These are phyloP conservation scores for Clamator glandarius DNA, from an alignment of 2,797 vertebrate genomes.

Conservation along the genomic window DNA sequence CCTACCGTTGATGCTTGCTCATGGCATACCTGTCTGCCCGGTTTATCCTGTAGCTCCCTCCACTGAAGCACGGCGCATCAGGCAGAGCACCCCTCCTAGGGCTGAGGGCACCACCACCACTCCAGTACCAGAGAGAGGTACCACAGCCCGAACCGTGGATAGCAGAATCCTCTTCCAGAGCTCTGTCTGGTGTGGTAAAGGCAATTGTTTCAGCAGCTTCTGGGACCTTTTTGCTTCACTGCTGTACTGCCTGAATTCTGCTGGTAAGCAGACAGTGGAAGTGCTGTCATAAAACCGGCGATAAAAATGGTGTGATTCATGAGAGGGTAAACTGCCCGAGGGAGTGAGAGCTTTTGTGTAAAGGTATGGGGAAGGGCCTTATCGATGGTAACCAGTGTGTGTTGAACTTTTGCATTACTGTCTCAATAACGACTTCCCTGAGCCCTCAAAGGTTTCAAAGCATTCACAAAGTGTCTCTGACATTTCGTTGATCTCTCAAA, in stretches of 20 bases:
- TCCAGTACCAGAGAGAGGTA: not conserved
- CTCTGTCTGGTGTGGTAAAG: not conserved
- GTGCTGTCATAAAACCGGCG: not conserved
- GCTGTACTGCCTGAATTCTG: not conserved
- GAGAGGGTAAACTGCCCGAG: not conserved
- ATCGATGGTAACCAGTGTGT: not conserved
- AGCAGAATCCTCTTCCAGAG: not conserved
- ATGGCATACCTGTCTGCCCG: not conserved
- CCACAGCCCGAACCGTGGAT: not conserved
- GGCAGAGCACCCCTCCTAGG: rapidly evolving
- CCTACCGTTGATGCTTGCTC: rapidly evolving
- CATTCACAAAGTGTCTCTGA: not conserved
- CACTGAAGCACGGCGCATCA: not conserved
- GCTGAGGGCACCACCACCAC: not conserved
- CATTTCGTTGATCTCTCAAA: not conserved
- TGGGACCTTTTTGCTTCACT: not conserved
- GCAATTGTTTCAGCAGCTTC: not conserved
- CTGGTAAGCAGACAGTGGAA: not conserved
- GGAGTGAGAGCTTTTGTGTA: not conserved
- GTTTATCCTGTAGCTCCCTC: not conserved
- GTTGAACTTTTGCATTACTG: not conserved
- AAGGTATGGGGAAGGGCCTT: not conserved
- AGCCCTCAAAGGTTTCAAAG: not conserved
- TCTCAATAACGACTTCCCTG: not conserved
- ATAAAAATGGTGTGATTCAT: not conserved